These are phyloP conservation scores for Micromys minutus DNA, from an alignment of 2,113 vertebrate genomes.

Conservation along the genomic window DNA sequence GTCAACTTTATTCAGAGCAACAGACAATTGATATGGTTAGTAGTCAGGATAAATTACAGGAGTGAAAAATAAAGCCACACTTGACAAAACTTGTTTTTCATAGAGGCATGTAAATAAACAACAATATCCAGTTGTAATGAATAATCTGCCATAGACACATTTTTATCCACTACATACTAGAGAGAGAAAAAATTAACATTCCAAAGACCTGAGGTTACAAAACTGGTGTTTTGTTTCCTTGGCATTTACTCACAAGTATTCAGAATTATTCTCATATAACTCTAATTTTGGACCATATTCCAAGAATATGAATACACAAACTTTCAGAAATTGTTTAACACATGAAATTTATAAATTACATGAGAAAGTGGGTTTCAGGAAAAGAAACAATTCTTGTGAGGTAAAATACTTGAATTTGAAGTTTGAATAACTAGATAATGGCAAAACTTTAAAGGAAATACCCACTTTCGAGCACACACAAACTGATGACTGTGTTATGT, in stretches of 20 bases:
- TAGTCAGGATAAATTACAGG: not conserved
- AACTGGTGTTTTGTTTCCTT: not conserved
- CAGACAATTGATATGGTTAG: not conserved
- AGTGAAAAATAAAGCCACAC: not conserved
- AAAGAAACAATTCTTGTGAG: not conserved
- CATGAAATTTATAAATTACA: not conserved
- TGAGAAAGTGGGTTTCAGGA: not conserved
- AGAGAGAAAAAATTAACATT: not conserved
- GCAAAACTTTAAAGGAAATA: not conserved
- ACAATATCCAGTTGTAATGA: not conserved
- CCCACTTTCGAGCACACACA: not conserved
- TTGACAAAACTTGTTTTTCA: not conserved
- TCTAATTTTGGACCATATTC: not conserved
- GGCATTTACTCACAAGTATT: not conserved
- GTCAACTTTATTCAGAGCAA: not conserved
- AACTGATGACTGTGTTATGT: not conserved
- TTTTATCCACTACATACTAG: not conserved
- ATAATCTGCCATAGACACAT: rapidly evolving
- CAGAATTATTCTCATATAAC: not conserved
- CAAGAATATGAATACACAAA: not conserved
- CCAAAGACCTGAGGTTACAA: not conserved
- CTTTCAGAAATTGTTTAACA: not conserved
- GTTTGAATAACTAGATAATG: not conserved
- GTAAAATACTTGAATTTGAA: not conserved
- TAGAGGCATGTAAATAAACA: not conserved